These are phyloP conservation scores for Euzophera pinguis DNA, from an alignment of 2,888 invertebrate species.

Conservation along the genomic window DNA sequence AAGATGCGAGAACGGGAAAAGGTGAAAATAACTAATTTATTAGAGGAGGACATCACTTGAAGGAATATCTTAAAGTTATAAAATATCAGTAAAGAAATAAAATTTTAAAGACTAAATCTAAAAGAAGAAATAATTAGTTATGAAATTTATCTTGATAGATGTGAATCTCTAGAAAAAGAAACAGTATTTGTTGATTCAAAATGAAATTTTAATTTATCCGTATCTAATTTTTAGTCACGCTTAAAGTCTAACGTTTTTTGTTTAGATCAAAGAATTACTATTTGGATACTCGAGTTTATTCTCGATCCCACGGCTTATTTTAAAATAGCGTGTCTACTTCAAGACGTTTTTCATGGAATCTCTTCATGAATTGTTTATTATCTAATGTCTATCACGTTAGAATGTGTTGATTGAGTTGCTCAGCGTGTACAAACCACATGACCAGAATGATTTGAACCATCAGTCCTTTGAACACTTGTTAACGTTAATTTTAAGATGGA, in stretches of 20 bases:
- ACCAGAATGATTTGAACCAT: constrained; percentile 38
- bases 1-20: too few relatives aligned
- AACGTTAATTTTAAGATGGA: background rate
- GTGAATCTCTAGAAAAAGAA: too few relatives aligned
- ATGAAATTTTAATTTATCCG: too few relatives aligned
- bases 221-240: background rate
- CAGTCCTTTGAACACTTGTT: constrained; percentile 11
- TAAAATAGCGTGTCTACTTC: constrained; percentile 29
- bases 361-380: constrained; percentile 65
- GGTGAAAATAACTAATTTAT: too few relatives aligned
- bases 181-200: too few relatives aligned
- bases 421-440: constrained; percentile 55
- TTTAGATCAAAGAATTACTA: background rate
- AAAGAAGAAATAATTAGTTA: too few relatives aligned
- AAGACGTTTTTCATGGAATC: constrained; percentile 57
- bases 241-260: background rate
- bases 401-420: constrained; percentile 57
- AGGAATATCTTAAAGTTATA: too few relatives aligned
- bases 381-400: constrained; percentile 62
- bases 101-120: too few relatives aligned
- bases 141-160: too few relatives aligned
- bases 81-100: too few relatives aligned
- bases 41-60: too few relatives aligned
- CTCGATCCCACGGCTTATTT: constrained; percentile 8
- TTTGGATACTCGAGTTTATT: background rate